These are phyloP conservation scores for Lethrus apterus DNA, from an alignment of 1,140 invertebrate genomes.

Conservation along the genomic window DNA sequence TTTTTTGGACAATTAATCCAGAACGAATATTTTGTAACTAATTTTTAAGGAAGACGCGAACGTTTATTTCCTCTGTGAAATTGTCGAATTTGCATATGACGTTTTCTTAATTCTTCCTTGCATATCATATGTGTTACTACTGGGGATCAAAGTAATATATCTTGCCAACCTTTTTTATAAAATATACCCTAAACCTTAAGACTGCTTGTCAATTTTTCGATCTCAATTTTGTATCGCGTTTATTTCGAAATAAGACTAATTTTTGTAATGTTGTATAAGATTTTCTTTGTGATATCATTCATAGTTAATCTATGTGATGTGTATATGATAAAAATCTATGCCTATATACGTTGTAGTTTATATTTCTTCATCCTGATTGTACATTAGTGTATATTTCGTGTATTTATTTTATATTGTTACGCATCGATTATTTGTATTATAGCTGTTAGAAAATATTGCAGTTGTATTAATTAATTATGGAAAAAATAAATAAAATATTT, in stretches of 20 bases:
- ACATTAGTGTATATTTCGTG: constrained; percentile 36
- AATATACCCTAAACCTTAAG: constrained; percentile 21
- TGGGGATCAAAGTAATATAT: constrained; percentile 20
- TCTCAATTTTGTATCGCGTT: too few relatives aligned
- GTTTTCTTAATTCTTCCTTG: constrained; percentile 19
- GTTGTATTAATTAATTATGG: constrained; percentile 33
- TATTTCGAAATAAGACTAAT: too few relatives aligned
- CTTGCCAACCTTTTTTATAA: constrained; percentile 25
- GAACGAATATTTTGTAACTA: too few relatives aligned
- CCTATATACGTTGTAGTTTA: constrained; percentile 16
- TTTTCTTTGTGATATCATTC: constrained; percentile 16
- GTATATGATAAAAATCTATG: constrained; percentile 11
- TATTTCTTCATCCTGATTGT: constrained; percentile 17
- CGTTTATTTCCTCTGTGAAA: constrained; percentile 1
- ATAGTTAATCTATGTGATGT: constrained; percentile 23
- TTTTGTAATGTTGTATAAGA: constrained; percentile 17
- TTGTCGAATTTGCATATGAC: too few relatives aligned
- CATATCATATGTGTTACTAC: constrained; percentile 17
- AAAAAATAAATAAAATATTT: constrained; percentile 12
- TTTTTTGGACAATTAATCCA: too few relatives aligned
- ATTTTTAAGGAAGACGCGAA: too few relatives aligned
- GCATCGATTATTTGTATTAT: constrained; percentile 37
- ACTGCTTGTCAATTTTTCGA: constrained; percentile 34
- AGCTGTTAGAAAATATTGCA: constrained; percentile 39
- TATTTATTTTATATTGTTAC: constrained; percentile 38